Percentiles rank a stretch among this genome's conserved stretches.
These are phyloP conservation scores for Camelus dromedarius DNA, from an alignment of 2,113 vertebrate species.

Conservation along the genomic window DNA sequence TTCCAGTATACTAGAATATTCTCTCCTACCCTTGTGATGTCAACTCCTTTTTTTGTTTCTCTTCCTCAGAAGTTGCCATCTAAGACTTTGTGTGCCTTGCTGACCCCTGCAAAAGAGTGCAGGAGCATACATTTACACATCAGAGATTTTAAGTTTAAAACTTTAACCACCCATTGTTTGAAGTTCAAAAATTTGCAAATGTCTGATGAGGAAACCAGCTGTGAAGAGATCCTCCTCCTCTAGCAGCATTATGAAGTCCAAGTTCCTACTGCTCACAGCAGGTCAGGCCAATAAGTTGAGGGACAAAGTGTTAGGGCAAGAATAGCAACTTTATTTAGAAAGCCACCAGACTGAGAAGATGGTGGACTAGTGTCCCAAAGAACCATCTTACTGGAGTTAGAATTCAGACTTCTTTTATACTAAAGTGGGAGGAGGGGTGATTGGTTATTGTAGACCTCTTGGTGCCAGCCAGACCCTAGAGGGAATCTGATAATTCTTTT, in stretches of 20 bases:
- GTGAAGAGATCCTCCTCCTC: no score
- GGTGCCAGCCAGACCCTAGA: background rate
- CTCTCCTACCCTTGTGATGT: background rate
- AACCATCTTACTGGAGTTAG: background rate
- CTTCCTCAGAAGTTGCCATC: background rate
- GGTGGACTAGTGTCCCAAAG: background rate
- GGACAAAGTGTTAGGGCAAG: background rate
- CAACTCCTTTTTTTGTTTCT: background rate
- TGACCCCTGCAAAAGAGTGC: background rate
- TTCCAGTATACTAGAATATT: background rate
- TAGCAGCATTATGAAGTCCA: no score
- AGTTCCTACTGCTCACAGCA: background rate
- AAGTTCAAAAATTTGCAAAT: background rate
- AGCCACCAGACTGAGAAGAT: background rate
- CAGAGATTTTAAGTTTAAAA: background rate
- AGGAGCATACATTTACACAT: background rate
- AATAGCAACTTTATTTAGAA: background rate
- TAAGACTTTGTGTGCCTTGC: background rate
- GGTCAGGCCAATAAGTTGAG: background rate
- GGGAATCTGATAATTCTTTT: background rate
- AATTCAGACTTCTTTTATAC: background rate
- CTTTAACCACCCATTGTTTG: background rate
- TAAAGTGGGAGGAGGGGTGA: no score
- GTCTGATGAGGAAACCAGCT: no score
- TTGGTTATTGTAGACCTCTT: background rate